phyloP scores from a whole-genome alignment of 2,888 invertebrate genomes.

The Drosophila mettleri region DNA sequence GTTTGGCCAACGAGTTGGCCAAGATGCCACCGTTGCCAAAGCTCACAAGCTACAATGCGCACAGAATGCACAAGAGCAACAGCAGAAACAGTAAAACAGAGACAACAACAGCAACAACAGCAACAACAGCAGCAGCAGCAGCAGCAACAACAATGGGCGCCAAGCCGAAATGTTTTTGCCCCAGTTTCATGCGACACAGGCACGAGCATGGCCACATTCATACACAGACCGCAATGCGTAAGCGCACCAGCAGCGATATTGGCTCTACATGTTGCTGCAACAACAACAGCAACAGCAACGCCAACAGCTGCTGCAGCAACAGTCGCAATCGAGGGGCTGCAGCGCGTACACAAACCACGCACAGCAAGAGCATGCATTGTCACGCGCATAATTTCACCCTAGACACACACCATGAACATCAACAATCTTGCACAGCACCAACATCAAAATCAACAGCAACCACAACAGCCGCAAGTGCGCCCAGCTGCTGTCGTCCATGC shows the following conservation, averaged over 20 bases:
- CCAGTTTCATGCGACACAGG: constrained; percentile 71
- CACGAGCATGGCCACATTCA: constrained; percentile 56
- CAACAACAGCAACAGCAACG: constrained; percentile 21
- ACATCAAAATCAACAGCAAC: constrained; percentile 31
- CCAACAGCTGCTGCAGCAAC: constrained; percentile 23
- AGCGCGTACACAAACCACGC: constrained; percentile 70
- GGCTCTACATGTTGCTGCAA: constrained; percentile 41
- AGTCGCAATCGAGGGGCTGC: constrained; percentile 26
- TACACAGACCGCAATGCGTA: constrained; percentile 37
- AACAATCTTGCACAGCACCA: constrained; percentile 42
- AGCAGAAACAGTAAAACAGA: constrained; percentile 22
- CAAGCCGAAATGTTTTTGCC: constrained; percentile 68
- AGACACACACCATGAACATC: constrained; percentile 69
- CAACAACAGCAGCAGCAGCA: constrained; percentile 36
- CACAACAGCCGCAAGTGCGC: constrained; percentile 12
- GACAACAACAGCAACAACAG: constrained; percentile 8
- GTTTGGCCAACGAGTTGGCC: constrained; percentile 75
- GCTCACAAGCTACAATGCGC: constrained; percentile 52
- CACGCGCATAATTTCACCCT: constrained; percentile 65
- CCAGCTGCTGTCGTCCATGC: constrained; percentile 56
- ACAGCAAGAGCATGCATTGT: constrained; percentile 66
- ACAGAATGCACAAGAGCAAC: constrained; percentile 25
- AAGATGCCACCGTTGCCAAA: constrained; percentile 81
- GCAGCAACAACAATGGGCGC: constrained; percentile 32
- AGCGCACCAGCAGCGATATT: constrained; percentile 35